These are phyloP conservation scores for Eulemur rufifrons DNA, from an alignment of 2,113 vertebrate genomes.

Conservation along the genomic window DNA sequence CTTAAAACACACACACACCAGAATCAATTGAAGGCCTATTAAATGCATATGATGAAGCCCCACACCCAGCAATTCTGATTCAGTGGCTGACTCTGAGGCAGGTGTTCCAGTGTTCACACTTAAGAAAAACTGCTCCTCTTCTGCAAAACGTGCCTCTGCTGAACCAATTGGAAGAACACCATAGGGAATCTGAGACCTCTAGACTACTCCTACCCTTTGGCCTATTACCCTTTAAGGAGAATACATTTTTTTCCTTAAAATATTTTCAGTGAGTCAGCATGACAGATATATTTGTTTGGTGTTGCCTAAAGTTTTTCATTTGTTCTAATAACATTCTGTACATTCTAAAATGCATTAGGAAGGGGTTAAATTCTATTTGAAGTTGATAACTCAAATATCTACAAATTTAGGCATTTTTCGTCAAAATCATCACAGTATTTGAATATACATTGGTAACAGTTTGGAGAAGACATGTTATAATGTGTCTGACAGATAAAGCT, in stretches of 20 bases:
- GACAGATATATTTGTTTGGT: not conserved
- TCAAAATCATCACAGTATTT: not conserved
- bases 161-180: not conserved
- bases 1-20: not conserved
- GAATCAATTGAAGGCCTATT: not conserved
- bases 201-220: not conserved
- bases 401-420: not conserved
- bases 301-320: not conserved
- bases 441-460: not conserved
- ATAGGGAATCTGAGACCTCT: not conserved
- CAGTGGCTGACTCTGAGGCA: not conserved
- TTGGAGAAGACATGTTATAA: constrained; percentile 6
- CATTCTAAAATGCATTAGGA: not conserved
- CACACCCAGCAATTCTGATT: not conserved
- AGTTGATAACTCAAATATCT: not conserved
- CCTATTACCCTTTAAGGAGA: not conserved
- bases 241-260: not conserved
- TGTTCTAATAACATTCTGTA: not conserved
- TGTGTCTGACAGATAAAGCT: not conserved
- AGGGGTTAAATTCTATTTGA: not conserved
- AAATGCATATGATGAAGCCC: not conserved
- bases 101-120: not conserved
- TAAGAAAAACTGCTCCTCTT: not conserved
- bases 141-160: not conserved
- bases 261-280: not conserved